Conservation (phyloP, 2,888 invertebrate genomes). For the Melinopterus prodromus region DNA sequence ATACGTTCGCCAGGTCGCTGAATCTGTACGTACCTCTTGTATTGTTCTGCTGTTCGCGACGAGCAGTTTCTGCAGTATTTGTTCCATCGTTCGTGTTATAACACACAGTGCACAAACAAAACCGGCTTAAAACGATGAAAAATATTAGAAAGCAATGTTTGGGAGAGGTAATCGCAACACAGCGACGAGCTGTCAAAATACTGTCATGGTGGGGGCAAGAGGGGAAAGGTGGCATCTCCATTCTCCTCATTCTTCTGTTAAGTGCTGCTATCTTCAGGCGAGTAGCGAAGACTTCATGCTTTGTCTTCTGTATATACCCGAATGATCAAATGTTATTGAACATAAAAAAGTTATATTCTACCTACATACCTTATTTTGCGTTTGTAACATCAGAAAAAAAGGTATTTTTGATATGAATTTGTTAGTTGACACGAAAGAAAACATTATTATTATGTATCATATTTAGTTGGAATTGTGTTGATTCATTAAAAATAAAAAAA, state of each 20-base stretch:
- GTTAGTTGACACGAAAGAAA: no score
- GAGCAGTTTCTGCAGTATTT: slow-evolving; percentile 68
- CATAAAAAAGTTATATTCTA: background rate
- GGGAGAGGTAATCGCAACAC: slow-evolving; percentile 10
- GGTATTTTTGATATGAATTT: no score
- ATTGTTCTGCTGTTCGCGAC: slow-evolving; percentile 68
- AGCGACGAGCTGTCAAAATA: slow-evolving; percentile 16
- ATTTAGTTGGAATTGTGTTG: no score
- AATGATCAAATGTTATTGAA: background rate
- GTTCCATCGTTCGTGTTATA: slow-evolving; percentile 62
- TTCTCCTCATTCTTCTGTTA: background rate
- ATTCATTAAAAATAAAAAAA: no score
- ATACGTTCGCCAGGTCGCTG: slow-evolving; percentile 34
- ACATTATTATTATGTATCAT: no score
- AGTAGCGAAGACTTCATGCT: background rate
- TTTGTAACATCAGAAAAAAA: no score
- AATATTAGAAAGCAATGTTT: slow-evolving; percentile 18
- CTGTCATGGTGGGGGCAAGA: background rate
- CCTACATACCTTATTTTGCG: no score
- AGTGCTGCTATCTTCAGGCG: background rate
- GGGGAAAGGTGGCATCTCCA: background rate
- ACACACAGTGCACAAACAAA: slow-evolving; percentile 11
- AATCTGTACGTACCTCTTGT: slow-evolving; percentile 64
- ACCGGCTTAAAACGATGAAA: slow-evolving; percentile 21
- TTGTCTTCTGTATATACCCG: background rate